phyloP scores from a whole-genome alignment of 2,113 vertebrate genomes.

The Aegypius monachus region DNA sequence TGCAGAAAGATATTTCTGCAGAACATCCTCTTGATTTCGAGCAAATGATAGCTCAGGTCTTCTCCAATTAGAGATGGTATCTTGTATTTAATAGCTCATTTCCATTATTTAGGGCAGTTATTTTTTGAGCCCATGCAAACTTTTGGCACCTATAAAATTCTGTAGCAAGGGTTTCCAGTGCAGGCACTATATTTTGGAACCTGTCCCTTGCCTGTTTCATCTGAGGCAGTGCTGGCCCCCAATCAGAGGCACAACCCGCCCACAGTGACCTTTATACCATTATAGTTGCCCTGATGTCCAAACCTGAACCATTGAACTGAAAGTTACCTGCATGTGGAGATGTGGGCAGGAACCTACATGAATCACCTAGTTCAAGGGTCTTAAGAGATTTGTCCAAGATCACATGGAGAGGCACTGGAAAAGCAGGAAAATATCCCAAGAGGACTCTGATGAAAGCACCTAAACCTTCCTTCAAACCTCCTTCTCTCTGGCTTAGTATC shows the following conservation, averaged over 20 bases:
- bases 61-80: not conserved
- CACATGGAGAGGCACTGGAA: not conserved
- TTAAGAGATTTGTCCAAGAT: not conserved
- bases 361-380: not conserved
- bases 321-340: not conserved
- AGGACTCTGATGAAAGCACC: not conserved
- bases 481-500: not conserved
- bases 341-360: not conserved
- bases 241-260: not conserved
- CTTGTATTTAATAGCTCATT: not conserved
- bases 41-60: not conserved
- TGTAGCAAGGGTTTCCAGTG: not conserved
- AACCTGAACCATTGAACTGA: not conserved
- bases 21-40: not conserved
- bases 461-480: not conserved
- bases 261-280: not conserved
- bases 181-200: not conserved
- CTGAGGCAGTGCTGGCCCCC: not conserved
- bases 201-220: not conserved
- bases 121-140: not conserved
- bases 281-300: not conserved
- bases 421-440: not conserved
- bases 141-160: not conserved
- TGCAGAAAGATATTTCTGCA: not conserved
- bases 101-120: not conserved